These are phyloP conservation scores for Agonopterix heracliana DNA, from an alignment of 2,888 invertebrate species.

Conservation along the genomic window DNA sequence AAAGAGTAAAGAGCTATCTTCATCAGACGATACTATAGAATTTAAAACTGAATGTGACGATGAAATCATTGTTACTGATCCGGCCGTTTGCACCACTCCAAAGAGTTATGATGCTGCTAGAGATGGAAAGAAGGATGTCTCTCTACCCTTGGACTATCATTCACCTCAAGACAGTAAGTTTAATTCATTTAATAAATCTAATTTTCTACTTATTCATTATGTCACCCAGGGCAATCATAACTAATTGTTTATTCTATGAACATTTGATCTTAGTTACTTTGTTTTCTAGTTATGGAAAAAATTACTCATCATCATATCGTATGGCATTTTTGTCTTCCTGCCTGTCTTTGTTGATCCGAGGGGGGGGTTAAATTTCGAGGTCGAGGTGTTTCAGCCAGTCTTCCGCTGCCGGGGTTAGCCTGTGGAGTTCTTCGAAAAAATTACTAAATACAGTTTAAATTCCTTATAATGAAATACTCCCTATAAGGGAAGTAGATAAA, in stretches of 20 bases:
- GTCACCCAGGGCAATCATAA: background rate
- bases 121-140: conserved; percentile 48
- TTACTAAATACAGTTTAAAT: background rate
- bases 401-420: too few species aligned
- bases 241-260: background rate
- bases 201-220: background rate
- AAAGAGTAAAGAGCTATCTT: conserved; percentile 38
- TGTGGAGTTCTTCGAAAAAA: too few species aligned
- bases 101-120: conserved; percentile 51
- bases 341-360: too few species aligned
- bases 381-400: too few species aligned
- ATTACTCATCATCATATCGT: too few species aligned
- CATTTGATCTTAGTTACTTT: too few species aligned
- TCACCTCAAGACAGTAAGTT: conserved; percentile 70
- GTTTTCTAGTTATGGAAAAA: too few species aligned
- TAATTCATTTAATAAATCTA: conserved; percentile 4
- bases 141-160: conserved; percentile 52
- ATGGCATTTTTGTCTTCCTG: too few species aligned
- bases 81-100: conserved; percentile 56
- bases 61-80: conserved; percentile 64
- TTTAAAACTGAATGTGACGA: conserved; percentile 69
- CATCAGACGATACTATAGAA: conserved; percentile 42
- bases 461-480: background rate
- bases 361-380: too few species aligned
- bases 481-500: too few species aligned